Evolutionary conservation across 2,797 vertebrate species (phyloP).

Genomic region (Sciurus carolinensis): DNA sequence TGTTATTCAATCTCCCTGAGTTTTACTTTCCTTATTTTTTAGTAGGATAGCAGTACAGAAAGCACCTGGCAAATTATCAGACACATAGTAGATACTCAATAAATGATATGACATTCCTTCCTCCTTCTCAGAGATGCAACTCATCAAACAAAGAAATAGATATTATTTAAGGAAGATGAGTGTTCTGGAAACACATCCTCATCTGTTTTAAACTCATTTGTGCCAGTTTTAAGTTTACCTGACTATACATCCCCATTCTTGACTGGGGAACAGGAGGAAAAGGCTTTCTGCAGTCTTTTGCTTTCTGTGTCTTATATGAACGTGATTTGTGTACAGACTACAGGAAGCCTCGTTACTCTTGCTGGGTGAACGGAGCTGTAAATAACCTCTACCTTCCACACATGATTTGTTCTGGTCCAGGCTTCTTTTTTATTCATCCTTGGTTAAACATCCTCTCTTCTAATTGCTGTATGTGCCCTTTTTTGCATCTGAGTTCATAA

Average conservation of each 20-base stretch:
- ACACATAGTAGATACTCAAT: constrained; percentile 8
- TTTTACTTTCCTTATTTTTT: constrained; percentile 48
- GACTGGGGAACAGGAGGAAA: constrained; percentile 10
- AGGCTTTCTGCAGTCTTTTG: background rate
- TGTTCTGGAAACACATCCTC: constrained; percentile 22
- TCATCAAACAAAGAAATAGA: constrained; percentile 14
- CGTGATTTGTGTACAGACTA: constrained; percentile 62
- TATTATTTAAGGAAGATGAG: constrained; percentile 46
- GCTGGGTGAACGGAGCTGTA: constrained; percentile 60
- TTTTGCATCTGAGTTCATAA: constrained; percentile 66
- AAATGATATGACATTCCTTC: constrained; percentile 43
- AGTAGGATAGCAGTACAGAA: constrained; percentile 58
- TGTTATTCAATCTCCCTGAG: constrained; percentile 27
- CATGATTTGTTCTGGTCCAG: constrained; percentile 55
- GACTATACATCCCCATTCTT: background rate
- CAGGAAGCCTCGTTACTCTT: constrained; percentile 27
- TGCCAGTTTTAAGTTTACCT: constrained; percentile 34
- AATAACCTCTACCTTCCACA: constrained; percentile 66
- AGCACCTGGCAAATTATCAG: constrained; percentile 24
- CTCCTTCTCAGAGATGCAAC: constrained; percentile 18
- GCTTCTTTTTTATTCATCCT: constrained; percentile 59
- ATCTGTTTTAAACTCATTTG: constrained; percentile 40
- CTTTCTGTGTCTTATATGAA: constrained; percentile 54
- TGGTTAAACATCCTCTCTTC: constrained; percentile 68
- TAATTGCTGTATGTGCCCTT: constrained; percentile 68